Percentiles rank a stretch among this genome's conserved stretches.
These are phyloP conservation scores for Aulostomus chinensis DNA, from an alignment of 2,797 vertebrate species.

Conservation along the genomic window DNA sequence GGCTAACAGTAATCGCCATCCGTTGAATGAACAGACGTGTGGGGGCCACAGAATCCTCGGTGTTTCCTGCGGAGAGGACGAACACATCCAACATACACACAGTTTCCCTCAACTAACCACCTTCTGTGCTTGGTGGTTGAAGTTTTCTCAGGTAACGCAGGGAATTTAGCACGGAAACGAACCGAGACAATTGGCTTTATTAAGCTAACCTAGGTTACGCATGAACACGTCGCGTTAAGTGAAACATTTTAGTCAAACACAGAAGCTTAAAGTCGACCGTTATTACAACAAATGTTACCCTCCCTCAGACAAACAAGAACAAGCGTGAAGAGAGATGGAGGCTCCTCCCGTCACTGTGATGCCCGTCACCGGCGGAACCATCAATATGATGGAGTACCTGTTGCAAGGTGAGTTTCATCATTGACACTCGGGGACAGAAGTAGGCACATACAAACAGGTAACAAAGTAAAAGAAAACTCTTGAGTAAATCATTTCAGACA, in stretches of 20 bases:
- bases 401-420: conserved; percentile 84
- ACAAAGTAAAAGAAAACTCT: too few species aligned
- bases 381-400: conserved; percentile 98
- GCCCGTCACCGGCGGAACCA: conserved; percentile 92
- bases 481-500: too few species aligned
- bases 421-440: too few species aligned
- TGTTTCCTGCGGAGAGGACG: conserved; percentile 1
- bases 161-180: too few species aligned
- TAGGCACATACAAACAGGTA: too few species aligned
- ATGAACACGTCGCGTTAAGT: too few species aligned
- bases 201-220: too few species aligned
- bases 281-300: not conserved
- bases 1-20: not conserved
- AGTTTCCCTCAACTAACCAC: rapidly evolving
- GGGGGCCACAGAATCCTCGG: not conserved
- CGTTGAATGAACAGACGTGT: not conserved
- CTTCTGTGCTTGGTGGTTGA: not conserved
- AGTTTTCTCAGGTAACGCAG: conserved; percentile 7
- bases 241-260: too few species aligned
- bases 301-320: not conserved
- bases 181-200: not conserved
- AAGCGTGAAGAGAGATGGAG: conserved; percentile 81
- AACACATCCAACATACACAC: not conserved
- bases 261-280: not conserved
- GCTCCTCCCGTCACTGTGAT: conserved; percentile 93